These are phyloP conservation scores for Potamarius usumacintae DNA, from an alignment of 2,113 vertebrate genomes.

Conservation along the genomic window DNA sequence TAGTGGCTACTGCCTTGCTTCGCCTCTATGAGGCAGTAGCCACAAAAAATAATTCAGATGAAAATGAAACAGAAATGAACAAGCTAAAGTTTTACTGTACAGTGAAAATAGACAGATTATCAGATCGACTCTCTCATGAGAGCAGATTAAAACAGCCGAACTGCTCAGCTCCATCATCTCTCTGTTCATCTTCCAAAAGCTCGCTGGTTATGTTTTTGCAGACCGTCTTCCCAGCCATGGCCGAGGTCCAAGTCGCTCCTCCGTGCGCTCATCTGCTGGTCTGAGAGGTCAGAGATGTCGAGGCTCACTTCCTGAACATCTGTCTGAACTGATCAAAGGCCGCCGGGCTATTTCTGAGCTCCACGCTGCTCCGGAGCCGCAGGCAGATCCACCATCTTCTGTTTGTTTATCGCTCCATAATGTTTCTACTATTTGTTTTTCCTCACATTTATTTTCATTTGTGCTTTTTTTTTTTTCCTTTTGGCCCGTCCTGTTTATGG, in stretches of 20 bases:
- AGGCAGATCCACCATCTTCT: conserved; percentile 58
- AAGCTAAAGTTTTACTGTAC: not conserved
- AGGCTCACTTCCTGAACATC: conserved; percentile 72
- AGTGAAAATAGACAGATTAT: not conserved
- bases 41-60: not conserved
- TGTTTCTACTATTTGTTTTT: conserved; percentile 62
- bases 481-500: conserved; percentile 69
- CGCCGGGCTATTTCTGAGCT: conserved; percentile 65
- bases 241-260: conserved; percentile 32
- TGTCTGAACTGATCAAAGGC: conserved; percentile 70
- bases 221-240: conserved; percentile 27
- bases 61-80: not conserved
- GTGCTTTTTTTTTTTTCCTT: conserved; percentile 60
- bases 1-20: too few relatives aligned
- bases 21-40: too few relatives aligned
- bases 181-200: conserved; percentile 12
- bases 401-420: conserved; percentile 69
- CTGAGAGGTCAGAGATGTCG: conserved; percentile 56
- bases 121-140: conserved; percentile 8
- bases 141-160: not conserved
- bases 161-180: not conserved
- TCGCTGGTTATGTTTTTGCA: not conserved
- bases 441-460: conserved; percentile 60
- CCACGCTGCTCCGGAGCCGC: conserved; percentile 62
- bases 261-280: conserved; percentile 56